phyloP scores from a whole-genome alignment of 2,797 vertebrate genomes.

The Argya squamiceps region DNA sequence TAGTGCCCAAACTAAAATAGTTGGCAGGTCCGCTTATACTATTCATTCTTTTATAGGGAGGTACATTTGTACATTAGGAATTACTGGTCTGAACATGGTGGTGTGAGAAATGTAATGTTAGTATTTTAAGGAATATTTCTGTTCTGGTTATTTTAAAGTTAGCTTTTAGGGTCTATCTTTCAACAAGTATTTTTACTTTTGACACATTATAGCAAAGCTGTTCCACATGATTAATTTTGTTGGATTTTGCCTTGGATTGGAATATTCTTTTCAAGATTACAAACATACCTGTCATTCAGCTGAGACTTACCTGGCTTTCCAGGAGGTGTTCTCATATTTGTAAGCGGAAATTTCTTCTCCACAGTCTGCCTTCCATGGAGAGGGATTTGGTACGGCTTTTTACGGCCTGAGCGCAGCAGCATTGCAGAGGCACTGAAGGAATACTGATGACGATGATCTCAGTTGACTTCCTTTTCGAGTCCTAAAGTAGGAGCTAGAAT shows the following conservation, averaged over 20 bases:
- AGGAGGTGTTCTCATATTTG: rapidly evolving
- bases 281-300: not conserved
- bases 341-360: rapidly evolving
- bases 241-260: not conserved
- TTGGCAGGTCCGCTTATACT: not conserved
- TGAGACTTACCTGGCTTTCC: conserved; percentile 29
- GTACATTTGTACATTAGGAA: not conserved
- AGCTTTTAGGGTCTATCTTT: not conserved
- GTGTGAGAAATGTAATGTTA: not conserved
- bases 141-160: not conserved
- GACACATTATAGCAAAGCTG: not conserved
- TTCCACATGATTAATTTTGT: not conserved
- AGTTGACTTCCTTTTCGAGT: not conserved
- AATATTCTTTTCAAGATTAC: not conserved
- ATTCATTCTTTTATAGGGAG: not conserved
- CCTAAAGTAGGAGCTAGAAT: not conserved
- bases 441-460: not conserved
- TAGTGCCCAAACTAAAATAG: not conserved
- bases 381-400: rapidly evolving
- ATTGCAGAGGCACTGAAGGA: not conserved
- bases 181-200: not conserved
- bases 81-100: not conserved
- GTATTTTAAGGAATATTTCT: not conserved
- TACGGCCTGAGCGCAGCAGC: conserved; percentile 24
- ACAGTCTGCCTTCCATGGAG: rapidly evolving